Evolutionary conservation across 2,888 invertebrate genomes (phyloP).

Genomic region (Lycocerus yunnanus): DNA sequence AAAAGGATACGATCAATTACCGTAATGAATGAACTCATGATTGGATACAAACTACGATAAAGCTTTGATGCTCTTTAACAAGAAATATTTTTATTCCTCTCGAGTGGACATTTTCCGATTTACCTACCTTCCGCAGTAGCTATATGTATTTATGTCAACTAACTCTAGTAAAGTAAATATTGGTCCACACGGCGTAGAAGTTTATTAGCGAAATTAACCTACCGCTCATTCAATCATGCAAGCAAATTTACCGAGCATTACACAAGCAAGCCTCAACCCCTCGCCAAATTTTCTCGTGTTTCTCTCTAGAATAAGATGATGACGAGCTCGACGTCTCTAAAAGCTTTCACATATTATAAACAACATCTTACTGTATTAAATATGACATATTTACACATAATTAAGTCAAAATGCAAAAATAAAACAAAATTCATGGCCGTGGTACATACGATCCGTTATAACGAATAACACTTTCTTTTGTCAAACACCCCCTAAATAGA

Average conservation of each 20-base stretch:
- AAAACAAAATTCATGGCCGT: not conserved
- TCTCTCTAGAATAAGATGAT: not conserved
- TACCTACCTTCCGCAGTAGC: conserved; percentile 38
- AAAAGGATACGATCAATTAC: conserved; percentile 50
- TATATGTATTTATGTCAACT: conserved; percentile 52
- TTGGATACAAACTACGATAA: conserved; percentile 43
- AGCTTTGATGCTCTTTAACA: conserved; percentile 50
- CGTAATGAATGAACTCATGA: conserved; percentile 49
- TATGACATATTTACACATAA: not conserved
- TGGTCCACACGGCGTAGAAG: conserved; percentile 48
- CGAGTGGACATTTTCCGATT: conserved; percentile 48
- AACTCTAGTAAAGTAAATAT: conserved; percentile 55
- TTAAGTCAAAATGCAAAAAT: not conserved
- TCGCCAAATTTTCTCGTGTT: conserved; percentile 9
- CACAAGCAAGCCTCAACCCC: conserved; percentile 21
- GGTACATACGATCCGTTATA: not conserved
- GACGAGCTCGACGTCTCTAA: not conserved
- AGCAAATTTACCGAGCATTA: conserved; percentile 40
- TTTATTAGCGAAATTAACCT: conserved; percentile 54
- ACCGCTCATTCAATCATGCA: conserved; percentile 41
- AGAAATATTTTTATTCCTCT: conserved; percentile 52
- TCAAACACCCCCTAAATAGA: conserved; percentile 10
- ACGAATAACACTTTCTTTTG: not conserved
- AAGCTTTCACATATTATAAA: not conserved
- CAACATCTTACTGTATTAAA: not conserved